A percentile compares a stretch with the other conserved stretches of the same genome.
These are phyloP conservation scores for Dasypolia templi DNA, from an alignment of 2,888 invertebrate species.

Conservation along the genomic window DNA sequence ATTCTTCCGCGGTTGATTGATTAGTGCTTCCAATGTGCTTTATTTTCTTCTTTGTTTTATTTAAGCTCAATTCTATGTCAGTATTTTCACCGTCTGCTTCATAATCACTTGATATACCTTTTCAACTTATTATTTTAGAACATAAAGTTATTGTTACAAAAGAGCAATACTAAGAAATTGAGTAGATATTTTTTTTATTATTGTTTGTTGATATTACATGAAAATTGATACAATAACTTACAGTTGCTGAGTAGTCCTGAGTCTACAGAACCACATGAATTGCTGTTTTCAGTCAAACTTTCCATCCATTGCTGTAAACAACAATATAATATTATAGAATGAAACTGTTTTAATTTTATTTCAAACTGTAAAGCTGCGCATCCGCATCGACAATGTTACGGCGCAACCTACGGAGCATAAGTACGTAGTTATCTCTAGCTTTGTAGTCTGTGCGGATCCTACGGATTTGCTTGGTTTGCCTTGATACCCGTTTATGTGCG, in stretches of 20 bases:
- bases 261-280: slow-evolving; percentile 75
- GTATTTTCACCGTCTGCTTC: slow-evolving; percentile 69
- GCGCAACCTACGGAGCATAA: neutral
- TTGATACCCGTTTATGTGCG: neutral
- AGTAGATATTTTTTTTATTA: slow-evolving; percentile 39
- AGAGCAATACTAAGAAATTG: slow-evolving; percentile 24
- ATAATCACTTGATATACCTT: slow-evolving; percentile 72
- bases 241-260: slow-evolving; percentile 65
- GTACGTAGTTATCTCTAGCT: neutral
- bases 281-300: slow-evolving; percentile 79
- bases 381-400: neutral
- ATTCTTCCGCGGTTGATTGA: slow-evolving; percentile 36
- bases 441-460: neutral
- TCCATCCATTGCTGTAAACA: slow-evolving; percentile 83
- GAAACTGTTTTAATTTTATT: slow-evolving; percentile 26
- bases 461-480: neutral
- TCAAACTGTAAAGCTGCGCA: neutral
- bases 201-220: slow-evolving; percentile 43
- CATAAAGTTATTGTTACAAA: slow-evolving; percentile 17
- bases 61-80: slow-evolving; percentile 45
- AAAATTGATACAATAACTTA: slow-evolving; percentile 53
- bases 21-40: slow-evolving; percentile 51
- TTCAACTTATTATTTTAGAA: slow-evolving; percentile 40
- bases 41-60: slow-evolving; percentile 61
- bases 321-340: slow-evolving; percentile 55